Evolutionary conservation across 2,797 vertebrate genomes (phyloP), one percentile per base, ranked within the genome.

Genomic region (Cheirogaleus major): DNA sequence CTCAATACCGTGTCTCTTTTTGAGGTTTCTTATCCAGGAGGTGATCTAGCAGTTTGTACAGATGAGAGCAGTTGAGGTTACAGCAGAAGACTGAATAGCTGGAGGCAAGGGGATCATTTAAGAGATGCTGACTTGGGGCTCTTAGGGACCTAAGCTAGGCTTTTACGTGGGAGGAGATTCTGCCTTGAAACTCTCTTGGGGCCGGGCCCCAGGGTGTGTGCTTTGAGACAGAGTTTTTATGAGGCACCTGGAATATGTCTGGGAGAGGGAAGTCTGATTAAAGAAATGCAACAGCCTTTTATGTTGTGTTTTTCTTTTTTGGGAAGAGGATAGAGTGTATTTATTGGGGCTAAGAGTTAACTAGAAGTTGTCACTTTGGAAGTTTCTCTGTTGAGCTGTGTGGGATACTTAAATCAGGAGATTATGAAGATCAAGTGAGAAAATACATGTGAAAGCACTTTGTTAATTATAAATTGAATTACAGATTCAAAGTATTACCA

Each of bases 141-240:
- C 83, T 94, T 65, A 61, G 92, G 95, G 91, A 63, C 91, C 91
- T 80, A 94, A 95, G 55, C 83, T 94, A 92, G 78, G 94, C 85
- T 91, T 98, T 96, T 90, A 96, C 91, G 94, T 97, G 94, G 94
- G 95, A 93, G 94, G 91, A 91, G 95, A 93, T 86, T 83, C 63
- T 93, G 87, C 80, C 92, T 96, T 90, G 93, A 94, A 97, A 95
- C 72, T 96, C 84, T 94, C 86, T 95, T 92, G 93, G 95, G 97
- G 96, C 97, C 96, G 95, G 97, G 96, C 97, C 96, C 70, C 82
- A 93, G 96, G 97, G 95, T 96, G 95, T 98, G 94, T 93, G 96
- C 95, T 96, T 97, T 97, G 95, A 97, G 87, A 97, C 87, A 91
- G 35, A 82, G 92, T 97, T 97, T 98, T 98, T 97, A 98, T 97